Percentiles rank a stretch among this genome's conserved stretches.
phyloP scores from a whole-genome alignment of 2,888 invertebrate genomes.

The Sceliomorpha sp. region DNA sequence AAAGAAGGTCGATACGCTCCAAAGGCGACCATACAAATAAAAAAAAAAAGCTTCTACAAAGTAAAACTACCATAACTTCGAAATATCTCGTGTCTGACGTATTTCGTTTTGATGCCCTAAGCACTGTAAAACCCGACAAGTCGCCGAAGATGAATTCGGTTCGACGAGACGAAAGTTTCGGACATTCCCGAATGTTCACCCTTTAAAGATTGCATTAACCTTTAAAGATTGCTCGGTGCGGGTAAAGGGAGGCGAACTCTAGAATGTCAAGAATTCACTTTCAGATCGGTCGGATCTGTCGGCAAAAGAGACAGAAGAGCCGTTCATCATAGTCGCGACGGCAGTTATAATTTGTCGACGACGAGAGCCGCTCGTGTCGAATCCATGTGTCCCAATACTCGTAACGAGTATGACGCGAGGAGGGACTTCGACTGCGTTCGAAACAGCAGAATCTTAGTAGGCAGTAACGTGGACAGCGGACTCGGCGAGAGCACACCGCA shows the following conservation, averaged over 20 bases:
- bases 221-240: neutral
- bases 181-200: constrained; percentile 28
- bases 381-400: constrained; percentile 69
- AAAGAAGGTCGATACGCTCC: too few species aligned
- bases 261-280: constrained; percentile 70
- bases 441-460: constrained; percentile 74
- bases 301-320: constrained; percentile 76
- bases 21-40: too few species aligned
- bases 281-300: constrained; percentile 77
- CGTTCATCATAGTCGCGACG: constrained; percentile 72
- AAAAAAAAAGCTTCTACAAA: too few species aligned
- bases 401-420: constrained; percentile 71
- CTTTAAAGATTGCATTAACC: constrained; percentile 24
- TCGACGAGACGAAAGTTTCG: too few species aligned
- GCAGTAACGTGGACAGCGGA: constrained; percentile 76
- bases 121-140: too few species aligned
- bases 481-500: constrained; percentile 79
- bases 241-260: constrained; percentile 47
- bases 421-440: constrained; percentile 74
- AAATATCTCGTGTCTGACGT: too few species aligned
- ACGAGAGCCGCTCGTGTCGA: constrained; percentile 68
- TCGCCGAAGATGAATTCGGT: too few species aligned
- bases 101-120: too few species aligned
- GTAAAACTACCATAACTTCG: too few species aligned
- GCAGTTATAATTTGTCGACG: constrained; percentile 73